Percentiles rank a stretch among this genome's conserved stretches.
Evolutionary conservation across 2,888 invertebrate species (phyloP).

Genomic region (Epinotia bilunana): DNA sequence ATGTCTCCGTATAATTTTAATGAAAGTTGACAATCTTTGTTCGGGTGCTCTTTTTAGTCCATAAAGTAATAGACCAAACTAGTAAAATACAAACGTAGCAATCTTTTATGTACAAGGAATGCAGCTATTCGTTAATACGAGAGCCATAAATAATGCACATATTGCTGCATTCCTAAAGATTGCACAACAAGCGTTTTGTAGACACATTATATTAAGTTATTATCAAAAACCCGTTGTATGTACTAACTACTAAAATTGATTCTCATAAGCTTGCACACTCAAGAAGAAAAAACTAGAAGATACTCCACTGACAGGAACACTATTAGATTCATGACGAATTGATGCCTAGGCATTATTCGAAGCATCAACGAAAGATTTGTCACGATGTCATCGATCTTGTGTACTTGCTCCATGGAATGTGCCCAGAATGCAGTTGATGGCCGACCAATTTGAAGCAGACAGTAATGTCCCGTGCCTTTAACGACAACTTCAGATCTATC

Average conservation of each 20-base stretch:
- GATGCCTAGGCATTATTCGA: neutral
- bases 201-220: too few relatives aligned
- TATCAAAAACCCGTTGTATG: too few relatives aligned
- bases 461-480: neutral
- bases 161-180: too few relatives aligned
- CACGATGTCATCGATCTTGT: neutral
- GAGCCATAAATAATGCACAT: too few relatives aligned
- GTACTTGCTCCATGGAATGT: conserved; percentile 1
- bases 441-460: neutral
- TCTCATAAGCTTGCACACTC: too few relatives aligned
- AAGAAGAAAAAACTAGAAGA: too few relatives aligned
- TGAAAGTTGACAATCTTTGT: neutral
- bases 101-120: too few relatives aligned
- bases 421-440: conserved; percentile 3
- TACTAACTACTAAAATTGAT: too few relatives aligned
- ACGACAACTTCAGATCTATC: neutral
- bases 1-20: neutral
- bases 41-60: neutral
- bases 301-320: neutral
- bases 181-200: too few relatives aligned
- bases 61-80: neutral
- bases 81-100: neutral
- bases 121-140: too few relatives aligned
- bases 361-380: neutral
- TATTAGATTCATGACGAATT: neutral